Conservation (phyloP, 2,113 vertebrate species). For the Pelecanoides urinatrix region DNA sequence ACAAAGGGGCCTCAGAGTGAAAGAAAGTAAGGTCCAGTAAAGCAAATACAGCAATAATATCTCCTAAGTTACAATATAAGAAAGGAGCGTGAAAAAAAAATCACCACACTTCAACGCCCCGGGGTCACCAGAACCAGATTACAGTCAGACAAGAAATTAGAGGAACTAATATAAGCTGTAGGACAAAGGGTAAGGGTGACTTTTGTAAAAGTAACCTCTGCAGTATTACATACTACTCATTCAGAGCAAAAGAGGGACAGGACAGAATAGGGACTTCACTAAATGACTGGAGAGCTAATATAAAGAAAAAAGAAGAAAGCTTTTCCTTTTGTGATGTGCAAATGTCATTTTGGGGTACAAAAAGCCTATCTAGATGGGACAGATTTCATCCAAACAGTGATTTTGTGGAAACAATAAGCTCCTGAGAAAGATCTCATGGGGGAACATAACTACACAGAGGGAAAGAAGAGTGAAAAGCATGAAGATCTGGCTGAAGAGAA, state of each 20-base stretch:
- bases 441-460: not conserved
- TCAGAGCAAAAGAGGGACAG: not conserved
- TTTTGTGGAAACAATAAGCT: constrained; percentile 21
- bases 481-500: not conserved
- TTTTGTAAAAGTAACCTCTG: constrained; percentile 3
- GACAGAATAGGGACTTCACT: not conserved
- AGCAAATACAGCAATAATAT: not conserved
- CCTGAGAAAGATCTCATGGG: not conserved
- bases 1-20: not conserved
- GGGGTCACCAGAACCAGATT: not conserved
- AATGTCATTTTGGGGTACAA: constrained; percentile 8
- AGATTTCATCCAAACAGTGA: not conserved
- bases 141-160: not conserved
- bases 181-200: not conserved
- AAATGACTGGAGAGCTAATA: not conserved
- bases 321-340: not conserved
- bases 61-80: not conserved
- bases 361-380: not conserved
- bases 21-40: not conserved
- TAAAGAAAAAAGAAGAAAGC: not conserved
- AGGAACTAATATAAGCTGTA: not conserved
- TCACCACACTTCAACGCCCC: not conserved
- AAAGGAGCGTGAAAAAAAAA: not conserved
- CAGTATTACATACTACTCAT: not conserved
- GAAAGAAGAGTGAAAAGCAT: not conserved